These are phyloP conservation scores for Fregata magnificens DNA, from an alignment of 2,113 vertebrate species.

Conservation along the genomic window DNA sequence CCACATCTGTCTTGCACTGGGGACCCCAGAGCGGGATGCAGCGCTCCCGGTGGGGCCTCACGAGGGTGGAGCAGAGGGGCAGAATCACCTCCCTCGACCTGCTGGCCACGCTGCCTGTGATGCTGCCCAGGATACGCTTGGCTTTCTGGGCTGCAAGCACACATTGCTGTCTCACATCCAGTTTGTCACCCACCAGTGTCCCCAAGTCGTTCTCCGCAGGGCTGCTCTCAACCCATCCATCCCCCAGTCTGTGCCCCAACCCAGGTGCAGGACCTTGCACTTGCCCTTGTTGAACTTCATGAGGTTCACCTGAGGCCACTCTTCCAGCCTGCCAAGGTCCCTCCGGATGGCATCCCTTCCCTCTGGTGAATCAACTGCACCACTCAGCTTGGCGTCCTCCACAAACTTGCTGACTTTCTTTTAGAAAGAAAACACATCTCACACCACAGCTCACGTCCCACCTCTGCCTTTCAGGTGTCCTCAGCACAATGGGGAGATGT, in stretches of 20 bases:
- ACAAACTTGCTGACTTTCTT: not conserved
- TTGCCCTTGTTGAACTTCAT: not conserved
- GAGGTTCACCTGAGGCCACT: not conserved
- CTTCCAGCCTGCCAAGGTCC: not conserved
- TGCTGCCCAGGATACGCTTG: accelerated
- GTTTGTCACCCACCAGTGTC: not conserved
- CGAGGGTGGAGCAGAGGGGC: not conserved
- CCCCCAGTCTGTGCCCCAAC: not conserved
- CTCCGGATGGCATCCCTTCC: not conserved
- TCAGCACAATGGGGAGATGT: not conserved
- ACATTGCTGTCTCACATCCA: accelerated
- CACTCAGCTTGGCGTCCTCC: not conserved
- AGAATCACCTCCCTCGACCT: not conserved
- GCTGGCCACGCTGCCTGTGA: not conserved
- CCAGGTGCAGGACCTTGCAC: not conserved
- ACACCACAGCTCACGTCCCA: not conserved
- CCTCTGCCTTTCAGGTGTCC: not conserved
- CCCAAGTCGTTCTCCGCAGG: not conserved
- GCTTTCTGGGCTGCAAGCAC: not conserved
- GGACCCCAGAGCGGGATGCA: not conserved
- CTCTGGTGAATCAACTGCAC: not conserved
- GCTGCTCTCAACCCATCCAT: not conserved
- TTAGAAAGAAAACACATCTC: not conserved
- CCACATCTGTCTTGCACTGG: accelerated
- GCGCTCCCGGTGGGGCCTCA: not conserved